Evolutionary conservation across 2,888 invertebrate genomes (phyloP).

Genomic region (Tanytarsus gracilentus): DNA sequence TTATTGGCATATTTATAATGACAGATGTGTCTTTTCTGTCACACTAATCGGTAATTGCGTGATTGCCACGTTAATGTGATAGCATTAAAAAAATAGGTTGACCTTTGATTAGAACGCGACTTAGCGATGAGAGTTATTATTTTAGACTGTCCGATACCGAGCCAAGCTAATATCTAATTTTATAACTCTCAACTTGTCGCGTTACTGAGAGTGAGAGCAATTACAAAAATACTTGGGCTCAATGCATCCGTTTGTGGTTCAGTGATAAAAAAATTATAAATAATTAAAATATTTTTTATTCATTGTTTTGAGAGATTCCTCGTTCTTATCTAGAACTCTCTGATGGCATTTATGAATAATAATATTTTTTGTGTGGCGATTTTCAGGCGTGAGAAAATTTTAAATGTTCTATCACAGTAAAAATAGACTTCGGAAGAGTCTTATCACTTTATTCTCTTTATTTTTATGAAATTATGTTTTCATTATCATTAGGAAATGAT

Average conservation of each 20-base stretch:
- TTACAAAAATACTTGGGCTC: conserved; percentile 2
- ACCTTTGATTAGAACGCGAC: too few relatives aligned
- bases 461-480: too few relatives aligned
- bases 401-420: not conserved
- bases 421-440: not conserved
- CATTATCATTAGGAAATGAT: not conserved
- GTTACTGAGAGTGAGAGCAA: too few relatives aligned
- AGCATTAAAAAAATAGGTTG: too few relatives aligned
- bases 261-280: not conserved
- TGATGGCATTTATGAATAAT: not conserved
- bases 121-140: too few relatives aligned
- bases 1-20: conserved; percentile 28
- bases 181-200: too few relatives aligned
- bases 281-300: conserved; percentile 5
- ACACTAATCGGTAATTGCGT: conserved; percentile 6
- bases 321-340: not conserved
- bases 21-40: conserved; percentile 21
- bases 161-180: too few relatives aligned
- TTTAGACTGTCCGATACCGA: too few relatives aligned
- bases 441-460: too few relatives aligned
- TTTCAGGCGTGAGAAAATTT: not conserved
- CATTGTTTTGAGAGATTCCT: not conserved
- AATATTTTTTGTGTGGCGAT: not conserved
- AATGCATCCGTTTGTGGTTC: not conserved
- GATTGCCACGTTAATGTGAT: not conserved